These are phyloP conservation scores for Gallinago jamesoni DNA, from an alignment of 2,113 vertebrate genomes.

Conservation along the genomic window DNA sequence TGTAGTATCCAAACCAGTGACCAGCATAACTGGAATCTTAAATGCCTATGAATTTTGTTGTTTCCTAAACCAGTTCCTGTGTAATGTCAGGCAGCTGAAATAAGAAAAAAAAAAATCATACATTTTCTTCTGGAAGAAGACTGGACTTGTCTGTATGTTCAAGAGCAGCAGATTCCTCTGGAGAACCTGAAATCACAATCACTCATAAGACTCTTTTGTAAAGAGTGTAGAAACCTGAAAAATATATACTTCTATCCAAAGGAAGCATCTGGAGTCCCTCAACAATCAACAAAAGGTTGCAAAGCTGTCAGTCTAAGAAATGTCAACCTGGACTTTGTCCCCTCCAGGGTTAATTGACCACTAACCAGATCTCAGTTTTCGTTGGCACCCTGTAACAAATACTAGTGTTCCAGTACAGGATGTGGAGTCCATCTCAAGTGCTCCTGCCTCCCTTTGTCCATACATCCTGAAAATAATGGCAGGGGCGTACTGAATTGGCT, in stretches of 20 bases:
- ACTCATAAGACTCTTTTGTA: background rate
- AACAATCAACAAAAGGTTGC: background rate
- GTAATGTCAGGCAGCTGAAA: background rate
- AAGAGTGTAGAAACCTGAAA: background rate
- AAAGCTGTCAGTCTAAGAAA: background rate
- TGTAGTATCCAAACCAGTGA: background rate
- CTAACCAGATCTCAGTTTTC: background rate
- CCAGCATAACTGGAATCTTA: background rate
- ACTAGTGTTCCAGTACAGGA: background rate
- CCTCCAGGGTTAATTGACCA: background rate
- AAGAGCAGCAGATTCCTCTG: background rate
- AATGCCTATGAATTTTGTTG: background rate
- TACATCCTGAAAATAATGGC: background rate
- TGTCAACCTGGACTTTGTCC: background rate
- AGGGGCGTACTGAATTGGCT: background rate
- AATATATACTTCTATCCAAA: background rate
- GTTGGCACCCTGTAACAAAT: background rate
- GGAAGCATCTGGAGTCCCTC: background rate
- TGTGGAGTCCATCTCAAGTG: background rate
- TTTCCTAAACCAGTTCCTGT: background rate
- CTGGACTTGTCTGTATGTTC: background rate
- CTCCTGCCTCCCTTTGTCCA: background rate
- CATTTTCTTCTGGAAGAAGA: background rate
- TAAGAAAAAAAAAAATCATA: background rate
- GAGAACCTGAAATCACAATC: background rate